Evolutionary conservation across 2,888 invertebrate genomes (phyloP), one percentile per base, ranked within the genome.

Genomic region (Bombylius major): DNA sequence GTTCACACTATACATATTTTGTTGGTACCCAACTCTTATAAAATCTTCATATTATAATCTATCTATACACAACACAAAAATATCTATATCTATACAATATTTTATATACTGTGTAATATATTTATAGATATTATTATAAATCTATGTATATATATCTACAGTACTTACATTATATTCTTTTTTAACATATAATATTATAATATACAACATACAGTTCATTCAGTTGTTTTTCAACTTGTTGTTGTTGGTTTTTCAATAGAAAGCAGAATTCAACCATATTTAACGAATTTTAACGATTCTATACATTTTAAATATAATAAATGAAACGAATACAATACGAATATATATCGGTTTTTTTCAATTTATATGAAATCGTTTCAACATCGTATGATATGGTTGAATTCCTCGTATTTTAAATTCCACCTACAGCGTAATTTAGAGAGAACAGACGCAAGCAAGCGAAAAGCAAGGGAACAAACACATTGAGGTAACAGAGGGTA

Each of bases 391-490:
- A 54, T 59, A 58, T 62, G 65, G 60, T 61, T 59, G 61, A 65
- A 62, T 65, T 65, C 65, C 64, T 65, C 65, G 65, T 61, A 56
- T 62, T 61, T 54, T 60, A 58, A 51, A 60, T 65, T 65, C 65
- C 64, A 63, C 62, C 62, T 62, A 62, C 62, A 63, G 61, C 62
- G 61, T 63, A 62, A 63, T 64, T 63, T 64, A 64, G 64, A 63
- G 64, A 65, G 63, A 65, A 64, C 63, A 63, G 64, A 64, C 65
- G 65, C 65, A 65, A 65, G 64, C 65, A 65, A 65, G 64, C 65
- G 65, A 65, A 64, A 65, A 64, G 63, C 63, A 65, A 64, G 65
- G 64, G 63, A 63, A 64, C 64, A 63, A 62, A 63, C 60, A 64
- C 63, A 63, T 60, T 61, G 39, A 42, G 39, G 11, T 42, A 42